Percentiles rank a stretch among this genome's conserved stretches.
These are phyloP conservation scores for Drosophila cracens DNA, from an alignment of 2,888 invertebrate genomes.

Conservation along the genomic window DNA sequence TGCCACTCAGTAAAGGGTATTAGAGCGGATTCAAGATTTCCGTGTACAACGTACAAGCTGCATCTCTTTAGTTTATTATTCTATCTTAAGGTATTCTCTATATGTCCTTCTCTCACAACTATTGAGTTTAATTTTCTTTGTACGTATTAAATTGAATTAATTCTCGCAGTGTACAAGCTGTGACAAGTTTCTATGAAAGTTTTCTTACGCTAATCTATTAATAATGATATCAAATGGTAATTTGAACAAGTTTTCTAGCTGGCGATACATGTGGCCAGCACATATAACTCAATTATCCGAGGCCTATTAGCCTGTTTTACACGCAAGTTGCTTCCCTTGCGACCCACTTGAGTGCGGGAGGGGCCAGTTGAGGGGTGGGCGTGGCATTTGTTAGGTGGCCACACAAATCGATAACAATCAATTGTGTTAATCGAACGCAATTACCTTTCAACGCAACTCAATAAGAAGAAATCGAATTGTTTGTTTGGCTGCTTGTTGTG, in stretches of 20 bases:
- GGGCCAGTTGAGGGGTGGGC: not conserved
- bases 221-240: conserved; percentile 13
- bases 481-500: not conserved
- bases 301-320: conserved; percentile 26
- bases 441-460: conserved; percentile 48
- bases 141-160: not conserved
- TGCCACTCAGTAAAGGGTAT: not conserved
- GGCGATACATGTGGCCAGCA: conserved; percentile 15
- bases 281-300: conserved; percentile 45
- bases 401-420: conserved; percentile 64
- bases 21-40: not conserved
- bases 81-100: too few relatives aligned
- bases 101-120: not conserved
- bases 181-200: not conserved
- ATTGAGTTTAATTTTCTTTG: not conserved
- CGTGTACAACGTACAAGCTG: not conserved
- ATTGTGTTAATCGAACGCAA: conserved; percentile 61
- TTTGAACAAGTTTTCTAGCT: conserved; percentile 24
- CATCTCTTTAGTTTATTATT: too few relatives aligned
- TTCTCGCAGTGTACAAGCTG: too few relatives aligned
- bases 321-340: not conserved
- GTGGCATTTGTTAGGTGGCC: not conserved
- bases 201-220: not conserved
- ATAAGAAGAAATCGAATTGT: conserved; percentile 20
- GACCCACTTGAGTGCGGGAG: conserved; percentile 34